Evolutionary conservation across 2,797 vertebrate species (phyloP), one percentile per base, ranked within the genome.

Genomic region (Catharus ustulatus): DNA sequence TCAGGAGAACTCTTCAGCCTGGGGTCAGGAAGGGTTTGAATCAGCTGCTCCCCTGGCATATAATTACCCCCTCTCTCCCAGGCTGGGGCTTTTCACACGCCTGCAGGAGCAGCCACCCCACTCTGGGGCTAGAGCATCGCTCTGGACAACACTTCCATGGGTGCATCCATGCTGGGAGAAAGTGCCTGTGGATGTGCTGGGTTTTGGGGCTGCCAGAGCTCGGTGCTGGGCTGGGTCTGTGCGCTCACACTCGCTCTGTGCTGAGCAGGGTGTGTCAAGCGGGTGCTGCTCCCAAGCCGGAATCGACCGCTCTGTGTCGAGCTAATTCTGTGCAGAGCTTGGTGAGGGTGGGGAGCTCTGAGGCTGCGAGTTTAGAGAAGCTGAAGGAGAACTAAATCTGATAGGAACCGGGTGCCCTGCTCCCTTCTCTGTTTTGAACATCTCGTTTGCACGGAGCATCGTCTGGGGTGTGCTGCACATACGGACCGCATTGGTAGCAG

Each of bases 1-100:
- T 97, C 96, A 89, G 89, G 94, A 95, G 92, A 97, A 96, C 95
- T 97, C 96, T 94, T 93, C 94, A 94, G 97, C 97, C 94, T 55
- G 89, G 94, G 97, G 97, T 96, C 95, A 97, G 96, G 94, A 78
- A 78, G 96, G 96, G 95, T 95, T 95, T 74, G 96, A 94, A 97
- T 81, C 84, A 46, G 46, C 94, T 91, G 87, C 93, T 63, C 68
- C 68, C 84, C 89, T 69, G 59, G 95, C 95, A 92, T 93, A 89
- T 95, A 91, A 94, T 96, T 89, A 97, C 91, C 94, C 91, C 94
- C 85, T 90, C 51, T 76, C 83, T 92, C 85, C 91, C 92, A 69
- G 17, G 84, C 87, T 2, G 5, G 90, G 93, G 83, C 89, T 94
- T 84, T 86, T 94, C 79, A 69, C 84, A 80, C 0, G n/a, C 91